Evolutionary conservation across 2,888 invertebrate species (phyloP), one percentile per base, ranked within the genome.

Genomic region (Hypselothyrea guttata): DNA sequence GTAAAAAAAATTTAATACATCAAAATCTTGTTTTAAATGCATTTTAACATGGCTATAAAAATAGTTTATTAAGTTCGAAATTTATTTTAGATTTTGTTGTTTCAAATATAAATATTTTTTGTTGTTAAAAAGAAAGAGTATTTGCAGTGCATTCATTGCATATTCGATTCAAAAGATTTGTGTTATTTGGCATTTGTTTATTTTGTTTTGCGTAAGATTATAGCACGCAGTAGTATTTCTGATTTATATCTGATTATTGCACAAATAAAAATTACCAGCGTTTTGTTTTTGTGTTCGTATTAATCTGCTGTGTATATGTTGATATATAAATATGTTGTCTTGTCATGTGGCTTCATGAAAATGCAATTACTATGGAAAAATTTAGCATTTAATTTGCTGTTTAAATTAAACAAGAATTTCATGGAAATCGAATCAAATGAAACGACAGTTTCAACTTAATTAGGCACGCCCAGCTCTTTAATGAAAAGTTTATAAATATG

Each of bases 191-290:
- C n/a, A 45, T 37, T 18, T 63, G 71, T 66, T 75, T 73, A 46
- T 71, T 65, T 69, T 68, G 70, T 16, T 76, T 71, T 66, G 56
- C n/a, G n/a, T 38, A n/a, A 65, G 67, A 72, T 72, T 79, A 79
- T 72, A 83, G 65, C 70, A 64, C 71, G 66, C 76, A 75, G 58
- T 56, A 58, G 58, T 56, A 58, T 62, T 58, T 59, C 49, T 71
- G 84, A 83, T 79, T 79, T 72, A 83, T 79, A 55, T 67, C 49
- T 52, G 60, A 72, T 75, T 75, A 75, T 79, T 72, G 70, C 70
- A 75, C 55, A 82, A 75, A 69, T 78, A 75, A 71, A 75, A 76
- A 72, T 79, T 60, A 66, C 63, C 41, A 63, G 63, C 67, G 73
- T 70, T 70, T 75, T 75, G 63, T 62, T 70, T 31, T 48, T 52